Base-by-base conservation (phyloP, 2,888 invertebrate species). In the Thyatira batis region DNA sequence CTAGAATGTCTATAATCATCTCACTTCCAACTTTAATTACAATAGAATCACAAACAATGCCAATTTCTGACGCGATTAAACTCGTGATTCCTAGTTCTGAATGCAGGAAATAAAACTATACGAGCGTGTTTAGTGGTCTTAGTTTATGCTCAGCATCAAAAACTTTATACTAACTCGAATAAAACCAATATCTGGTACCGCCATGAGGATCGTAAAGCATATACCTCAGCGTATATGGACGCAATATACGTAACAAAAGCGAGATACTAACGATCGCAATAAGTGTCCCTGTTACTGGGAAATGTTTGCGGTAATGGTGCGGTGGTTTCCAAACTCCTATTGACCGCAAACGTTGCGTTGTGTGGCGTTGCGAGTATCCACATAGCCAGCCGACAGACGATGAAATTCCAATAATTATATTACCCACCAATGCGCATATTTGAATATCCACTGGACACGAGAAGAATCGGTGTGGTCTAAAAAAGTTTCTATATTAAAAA, bases 331-430 rank as follows among this genome's bases (percentile, higher is more conserved):
- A 69, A 80, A 82, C 79, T 80, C 73, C 70, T 73, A 58, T 65
- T 65, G 63, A 77, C 85, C 84, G 71, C 85, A 73, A 78, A 78
- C 80, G 74, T 72, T 76, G 72, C 77, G 76, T 71, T 78, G 76
- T 78, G 76, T 59, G 75, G 72, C 69, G 53, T 44, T 62, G 56
- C 49, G 56, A 60, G 60, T 73, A 71, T 71, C 70, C 65, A 69
- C 67, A 71, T 73, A 62, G 64, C 60, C 67, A 63, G 58, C 61
- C 56, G 59, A 50, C 63, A 71, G 63, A 70, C 75, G 70, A 65
- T 78, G 76, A 76, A 78, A 80, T 77, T 76, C 76, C 79, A 71
- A 79, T 82, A 81, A 81, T 79, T 76, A 73, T 72, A 71, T 76
- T 69, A 78, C 67, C 60, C 55, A 45, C 50, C 55, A 71, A 61